Percentiles rank a stretch among this genome's conserved stretches.
These are phyloP conservation scores for Zaprionus obscuricornis DNA, from an alignment of 2,888 invertebrate genomes.

Conservation along the genomic window DNA sequence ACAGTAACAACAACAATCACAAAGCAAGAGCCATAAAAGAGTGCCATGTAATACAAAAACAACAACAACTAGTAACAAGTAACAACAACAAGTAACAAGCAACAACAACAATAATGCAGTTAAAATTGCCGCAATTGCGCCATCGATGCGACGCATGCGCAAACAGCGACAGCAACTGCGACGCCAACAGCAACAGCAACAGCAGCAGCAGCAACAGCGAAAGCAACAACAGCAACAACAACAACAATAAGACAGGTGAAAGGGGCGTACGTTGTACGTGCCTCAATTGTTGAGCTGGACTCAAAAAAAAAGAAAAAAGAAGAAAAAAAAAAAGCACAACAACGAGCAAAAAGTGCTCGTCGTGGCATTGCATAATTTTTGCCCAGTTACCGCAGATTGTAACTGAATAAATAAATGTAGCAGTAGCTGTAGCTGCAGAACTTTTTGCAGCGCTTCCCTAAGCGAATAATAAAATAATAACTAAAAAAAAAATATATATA, in stretches of 20 bases:
- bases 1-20: constrained; percentile 26
- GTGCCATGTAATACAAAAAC: constrained; percentile 66
- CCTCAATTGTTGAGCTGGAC: constrained; percentile 43
- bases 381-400: not conserved
- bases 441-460: no score
- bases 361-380: constrained; percentile 38
- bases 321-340: no score
- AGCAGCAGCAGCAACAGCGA: constrained; percentile 16
- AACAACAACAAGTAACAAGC: constrained; percentile 10
- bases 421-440: not conserved
- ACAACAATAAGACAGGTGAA: constrained; percentile 51
- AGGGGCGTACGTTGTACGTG: constrained; percentile 55
- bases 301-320: constrained; percentile 18
- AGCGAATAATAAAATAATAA: no score
- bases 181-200: constrained; percentile 1
- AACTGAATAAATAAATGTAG: constrained; percentile 3
- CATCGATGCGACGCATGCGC: constrained; percentile 72
- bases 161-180: constrained; percentile 34
- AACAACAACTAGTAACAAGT: constrained; percentile 36
- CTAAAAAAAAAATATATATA: no score
- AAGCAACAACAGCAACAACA: not conserved
- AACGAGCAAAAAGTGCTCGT: no score
- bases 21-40: constrained; percentile 59
- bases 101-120: constrained; percentile 37
- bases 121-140: constrained; percentile 70